phyloP scores from a whole-genome alignment of 1,140 invertebrate genomes.

The Calephelis nemesis region DNA sequence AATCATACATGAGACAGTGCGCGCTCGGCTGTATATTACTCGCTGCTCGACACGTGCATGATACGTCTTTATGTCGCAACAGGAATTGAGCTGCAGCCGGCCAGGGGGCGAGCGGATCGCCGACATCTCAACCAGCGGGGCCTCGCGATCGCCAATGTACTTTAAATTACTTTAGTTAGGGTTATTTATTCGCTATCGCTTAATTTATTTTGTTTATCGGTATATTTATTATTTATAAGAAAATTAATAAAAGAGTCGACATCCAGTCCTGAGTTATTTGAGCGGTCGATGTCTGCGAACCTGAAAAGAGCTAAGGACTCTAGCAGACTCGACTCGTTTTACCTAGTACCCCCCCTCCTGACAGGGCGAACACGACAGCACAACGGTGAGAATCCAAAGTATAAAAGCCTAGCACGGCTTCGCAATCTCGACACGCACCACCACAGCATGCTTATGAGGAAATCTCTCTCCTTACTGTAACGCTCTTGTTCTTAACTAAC shows the following conservation, averaged over 20 bases:
- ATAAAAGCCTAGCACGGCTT: slow-evolving; percentile 73
- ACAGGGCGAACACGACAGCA: slow-evolving; percentile 60
- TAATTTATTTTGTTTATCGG: slow-evolving; percentile 78
- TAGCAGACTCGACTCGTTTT: slow-evolving; percentile 49
- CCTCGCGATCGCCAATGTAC: slow-evolving; percentile 68
- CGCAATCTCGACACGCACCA: slow-evolving; percentile 66
- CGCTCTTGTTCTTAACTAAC: slow-evolving; percentile 61
- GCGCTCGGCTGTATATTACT: slow-evolving; percentile 76
- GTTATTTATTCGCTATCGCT: slow-evolving; percentile 77
- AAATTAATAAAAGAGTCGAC: slow-evolving; percentile 76
- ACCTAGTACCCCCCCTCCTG: slow-evolving; percentile 51
- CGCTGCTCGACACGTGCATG: slow-evolving; percentile 74
- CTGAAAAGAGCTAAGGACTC: slow-evolving; percentile 38
- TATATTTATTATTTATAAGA: slow-evolving; percentile 70
- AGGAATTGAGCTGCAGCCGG: slow-evolving; percentile 72
- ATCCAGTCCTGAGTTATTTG: slow-evolving; percentile 57
- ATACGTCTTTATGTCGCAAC: slow-evolving; percentile 78
- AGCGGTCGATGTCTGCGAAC: slow-evolving; percentile 51
- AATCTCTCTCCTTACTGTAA: slow-evolving; percentile 34
- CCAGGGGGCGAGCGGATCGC: slow-evolving; percentile 64
- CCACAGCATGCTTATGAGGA: slow-evolving; percentile 54
- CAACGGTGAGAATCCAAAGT: slow-evolving; percentile 72
- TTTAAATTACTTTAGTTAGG: slow-evolving; percentile 77
- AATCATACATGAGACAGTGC: slow-evolving; percentile 70
- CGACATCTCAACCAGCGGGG: slow-evolving; percentile 65